phyloP scores from a whole-genome alignment of 2,113 vertebrate species.

The Chamaea fasciata region DNA sequence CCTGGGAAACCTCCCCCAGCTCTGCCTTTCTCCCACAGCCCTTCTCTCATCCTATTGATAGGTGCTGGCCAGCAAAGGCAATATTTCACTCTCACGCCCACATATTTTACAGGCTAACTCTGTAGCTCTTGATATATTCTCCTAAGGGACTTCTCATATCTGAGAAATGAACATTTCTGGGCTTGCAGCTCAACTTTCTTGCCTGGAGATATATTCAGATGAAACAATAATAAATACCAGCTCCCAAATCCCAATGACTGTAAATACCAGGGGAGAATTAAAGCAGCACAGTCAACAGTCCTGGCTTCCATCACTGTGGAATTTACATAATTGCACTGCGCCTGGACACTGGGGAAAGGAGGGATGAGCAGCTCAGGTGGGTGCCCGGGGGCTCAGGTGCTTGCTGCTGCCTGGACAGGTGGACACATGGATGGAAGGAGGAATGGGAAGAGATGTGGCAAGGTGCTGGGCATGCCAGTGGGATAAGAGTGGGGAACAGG shows the following conservation, averaged over 20 bases:
- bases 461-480: accelerated
- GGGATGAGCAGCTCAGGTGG: not conserved
- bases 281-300: not conserved
- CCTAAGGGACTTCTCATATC: not conserved
- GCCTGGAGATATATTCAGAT: not conserved
- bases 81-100: not conserved
- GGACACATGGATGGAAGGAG: not conserved
- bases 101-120: not conserved
- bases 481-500: not conserved
- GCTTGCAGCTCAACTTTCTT: not conserved
- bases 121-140: not conserved
- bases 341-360: not conserved
- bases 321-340: not conserved
- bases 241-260: not conserved
- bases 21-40: not conserved
- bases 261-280: not conserved
- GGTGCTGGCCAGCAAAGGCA: not conserved
- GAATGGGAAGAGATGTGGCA: not conserved
- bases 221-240: not conserved
- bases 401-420: not conserved
- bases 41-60: not conserved
- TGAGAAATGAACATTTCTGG: not conserved
- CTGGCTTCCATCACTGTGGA: not conserved
- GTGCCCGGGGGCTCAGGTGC: not conserved
- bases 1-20: not conserved